A percentile compares a stretch with the other conserved stretches of the same genome.
Conservation (phyloP, 92 coral and sea anemone genomes). For the Muricea muricata region DNA sequence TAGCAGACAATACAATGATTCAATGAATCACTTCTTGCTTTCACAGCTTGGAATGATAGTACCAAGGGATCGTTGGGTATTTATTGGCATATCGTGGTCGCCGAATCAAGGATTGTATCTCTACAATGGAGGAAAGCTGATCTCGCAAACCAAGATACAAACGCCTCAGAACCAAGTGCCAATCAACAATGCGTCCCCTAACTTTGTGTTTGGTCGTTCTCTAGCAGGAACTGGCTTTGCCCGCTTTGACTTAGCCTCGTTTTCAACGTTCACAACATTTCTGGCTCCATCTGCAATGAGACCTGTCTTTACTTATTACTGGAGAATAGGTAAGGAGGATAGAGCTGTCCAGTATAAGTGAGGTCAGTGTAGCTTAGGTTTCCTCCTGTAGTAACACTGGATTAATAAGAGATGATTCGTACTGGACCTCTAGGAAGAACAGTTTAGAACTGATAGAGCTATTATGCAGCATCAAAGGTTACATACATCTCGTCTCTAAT, state of each 20-base stretch:
- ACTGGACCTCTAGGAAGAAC: too few relatives aligned
- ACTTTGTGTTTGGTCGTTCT: constrained; percentile 83
- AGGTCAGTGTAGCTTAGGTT: too few relatives aligned
- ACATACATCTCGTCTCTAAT: too few relatives aligned
- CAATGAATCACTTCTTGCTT: background rate
- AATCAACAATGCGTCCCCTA: constrained; percentile 26
- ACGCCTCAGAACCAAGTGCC: constrained; percentile 24
- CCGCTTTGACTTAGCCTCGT: constrained; percentile 75
- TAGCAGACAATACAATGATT: too few relatives aligned
- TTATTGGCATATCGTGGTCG: constrained; percentile 79
- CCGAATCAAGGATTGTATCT: constrained; percentile 75
- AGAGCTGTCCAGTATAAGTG: too few relatives aligned
- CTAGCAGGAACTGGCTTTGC: constrained; percentile 64
- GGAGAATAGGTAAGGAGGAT: constrained; percentile 84
- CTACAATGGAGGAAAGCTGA: constrained; percentile 62
- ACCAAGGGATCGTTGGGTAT: constrained; percentile 68
- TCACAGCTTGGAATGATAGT: constrained; percentile 47
- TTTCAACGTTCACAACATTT: constrained; percentile 74
- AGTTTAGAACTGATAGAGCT: too few relatives aligned
- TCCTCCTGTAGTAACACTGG: too few relatives aligned
- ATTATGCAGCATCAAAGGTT: too few relatives aligned
- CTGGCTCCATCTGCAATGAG: constrained; percentile 72
- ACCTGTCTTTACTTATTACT: constrained; percentile 77
- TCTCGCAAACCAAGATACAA: constrained; percentile 2
- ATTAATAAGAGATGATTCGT: too few relatives aligned